A percentile compares a stretch with the other conserved stretches of the same genome.
Conservation (phyloP, 2,888 invertebrate species). For the Piscicola geometra region DNA sequence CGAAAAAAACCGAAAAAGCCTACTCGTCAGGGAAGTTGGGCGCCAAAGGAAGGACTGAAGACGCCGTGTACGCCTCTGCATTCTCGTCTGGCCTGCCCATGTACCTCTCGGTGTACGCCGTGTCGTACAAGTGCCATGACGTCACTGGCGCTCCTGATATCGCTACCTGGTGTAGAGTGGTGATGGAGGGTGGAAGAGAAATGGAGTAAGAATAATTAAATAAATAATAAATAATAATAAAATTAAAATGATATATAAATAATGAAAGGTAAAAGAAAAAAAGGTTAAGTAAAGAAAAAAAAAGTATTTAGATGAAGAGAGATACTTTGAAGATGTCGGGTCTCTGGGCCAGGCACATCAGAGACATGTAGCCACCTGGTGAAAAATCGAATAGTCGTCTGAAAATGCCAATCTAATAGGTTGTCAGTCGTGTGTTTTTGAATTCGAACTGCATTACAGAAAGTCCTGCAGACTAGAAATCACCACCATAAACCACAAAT, state of each 20-base stretch:
- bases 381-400: too few relatives aligned
- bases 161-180: conserved; percentile 62
- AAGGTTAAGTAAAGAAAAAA: too few relatives aligned
- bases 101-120: conserved; percentile 96
- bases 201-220: too few relatives aligned
- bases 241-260: too few relatives aligned
- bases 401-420: too few relatives aligned
- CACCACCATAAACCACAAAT: too few relatives aligned
- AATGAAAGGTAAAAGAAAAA: too few relatives aligned
- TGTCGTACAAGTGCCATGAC: conserved; percentile 94
- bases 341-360: conserved; percentile 86
- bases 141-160: conserved; percentile 97
- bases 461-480: too few relatives aligned
- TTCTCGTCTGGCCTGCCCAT: conserved; percentile 81
- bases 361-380: conserved; percentile 81
- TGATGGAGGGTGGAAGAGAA: not conserved
- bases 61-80: conserved; percentile 72
- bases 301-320: too few relatives aligned
- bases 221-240: too few relatives aligned
- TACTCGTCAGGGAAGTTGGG: conserved; percentile 86
- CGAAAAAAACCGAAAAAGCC: conserved; percentile 41
- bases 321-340: conserved; percentile 83
- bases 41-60: conserved; percentile 75
- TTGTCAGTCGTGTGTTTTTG: too few relatives aligned
- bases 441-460: too few relatives aligned